Percentiles rank a stretch among this genome's conserved stretches.
Evolutionary conservation across 2,888 invertebrate genomes (phyloP).

Genomic region (Griposia aprilina): DNA sequence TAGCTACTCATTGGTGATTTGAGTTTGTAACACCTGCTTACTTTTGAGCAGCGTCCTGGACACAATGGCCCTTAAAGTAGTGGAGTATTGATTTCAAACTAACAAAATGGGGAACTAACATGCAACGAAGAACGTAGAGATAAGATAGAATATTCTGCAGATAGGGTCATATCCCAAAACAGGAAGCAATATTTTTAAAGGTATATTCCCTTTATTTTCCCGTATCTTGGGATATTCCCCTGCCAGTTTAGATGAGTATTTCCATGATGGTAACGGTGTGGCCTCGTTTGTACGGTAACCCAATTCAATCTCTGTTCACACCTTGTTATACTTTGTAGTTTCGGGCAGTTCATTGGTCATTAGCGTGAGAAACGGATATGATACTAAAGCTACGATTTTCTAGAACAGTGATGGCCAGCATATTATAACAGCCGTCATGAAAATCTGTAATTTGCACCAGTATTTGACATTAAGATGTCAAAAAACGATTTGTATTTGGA

Average conservation of each 20-base stretch:
- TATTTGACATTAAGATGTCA: not conserved
- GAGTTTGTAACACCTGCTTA: not conserved
- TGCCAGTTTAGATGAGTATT: slow-evolving; percentile 5
- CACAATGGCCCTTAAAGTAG: too few species aligned
- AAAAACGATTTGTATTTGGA: not conserved
- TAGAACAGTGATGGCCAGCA: not conserved
- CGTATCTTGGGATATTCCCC: slow-evolving; percentile 37
- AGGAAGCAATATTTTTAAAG: slow-evolving; percentile 29
- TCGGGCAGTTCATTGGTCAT: too few species aligned
- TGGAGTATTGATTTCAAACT: slow-evolving; percentile 5
- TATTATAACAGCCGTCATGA: not conserved
- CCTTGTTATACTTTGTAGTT: slow-evolving; percentile 19
- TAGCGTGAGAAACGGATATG: not conserved
- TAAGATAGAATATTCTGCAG: slow-evolving; percentile 32
- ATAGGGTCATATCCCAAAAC: slow-evolving; percentile 29
- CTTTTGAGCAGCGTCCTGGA: not conserved
- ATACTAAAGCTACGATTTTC: not conserved
- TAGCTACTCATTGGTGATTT: not conserved
- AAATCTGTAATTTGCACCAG: not conserved
- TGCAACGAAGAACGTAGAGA: slow-evolving; percentile 28
- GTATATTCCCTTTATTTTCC: too few species aligned
- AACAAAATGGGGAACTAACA: slow-evolving; percentile 19
- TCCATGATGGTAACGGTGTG: slow-evolving; percentile 18
- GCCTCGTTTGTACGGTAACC: slow-evolving; percentile 35
- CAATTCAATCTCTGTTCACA: slow-evolving; percentile 44